phyloP scores from a whole-genome alignment of 53 echinoderm and acorn worm species.

The Glandiceps talaboti region DNA sequence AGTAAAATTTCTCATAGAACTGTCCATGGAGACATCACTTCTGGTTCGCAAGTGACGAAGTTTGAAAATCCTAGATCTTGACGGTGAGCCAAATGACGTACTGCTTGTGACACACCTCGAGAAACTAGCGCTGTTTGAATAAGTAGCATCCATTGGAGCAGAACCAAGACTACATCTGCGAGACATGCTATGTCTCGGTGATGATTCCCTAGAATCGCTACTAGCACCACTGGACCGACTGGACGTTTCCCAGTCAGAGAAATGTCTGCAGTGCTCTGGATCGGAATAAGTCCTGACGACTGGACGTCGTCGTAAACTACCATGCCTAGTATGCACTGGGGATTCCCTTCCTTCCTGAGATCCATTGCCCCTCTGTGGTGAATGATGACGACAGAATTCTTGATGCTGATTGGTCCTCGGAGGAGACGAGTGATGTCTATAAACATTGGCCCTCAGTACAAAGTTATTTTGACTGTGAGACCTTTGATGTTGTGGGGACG shows the following conservation, averaged over 20 bases:
- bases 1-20: neutral
- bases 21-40: neutral
- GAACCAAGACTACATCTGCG: neutral
- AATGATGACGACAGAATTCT: neutral
- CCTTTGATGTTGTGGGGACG: neutral
- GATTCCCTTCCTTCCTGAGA: neutral
- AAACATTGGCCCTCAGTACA: slow-evolving; percentile 14
- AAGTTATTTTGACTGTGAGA: neutral
- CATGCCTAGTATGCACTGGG: neutral
- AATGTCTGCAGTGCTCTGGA: neutral
- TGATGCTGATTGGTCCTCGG: neutral
- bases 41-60: neutral
- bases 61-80: neutral
- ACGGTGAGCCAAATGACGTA: neutral
- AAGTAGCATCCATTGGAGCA: neutral
- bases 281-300: neutral
- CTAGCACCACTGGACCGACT: neutral
- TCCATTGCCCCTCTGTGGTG: neutral
- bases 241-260: neutral
- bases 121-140: neutral
- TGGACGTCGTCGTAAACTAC: neutral
- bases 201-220: neutral
- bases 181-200: neutral
- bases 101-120: neutral
- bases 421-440: neutral